phyloP scores from a whole-genome alignment of 2,888 invertebrate species.

The Noctua fimbriata region DNA sequence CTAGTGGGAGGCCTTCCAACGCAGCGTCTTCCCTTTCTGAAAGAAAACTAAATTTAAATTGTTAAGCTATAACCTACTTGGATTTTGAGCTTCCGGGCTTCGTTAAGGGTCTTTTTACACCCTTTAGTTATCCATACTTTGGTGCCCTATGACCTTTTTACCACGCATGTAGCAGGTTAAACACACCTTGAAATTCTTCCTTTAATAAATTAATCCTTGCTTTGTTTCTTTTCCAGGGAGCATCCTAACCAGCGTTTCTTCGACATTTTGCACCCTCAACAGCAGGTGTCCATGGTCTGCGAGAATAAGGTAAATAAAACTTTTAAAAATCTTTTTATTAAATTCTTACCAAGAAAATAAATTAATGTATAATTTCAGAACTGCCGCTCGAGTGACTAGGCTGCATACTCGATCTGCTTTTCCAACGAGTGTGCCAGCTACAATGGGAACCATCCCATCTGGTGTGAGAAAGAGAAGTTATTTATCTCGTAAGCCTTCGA shows the following conservation, averaged over 20 bases:
- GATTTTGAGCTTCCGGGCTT: not conserved
- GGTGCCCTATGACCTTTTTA: not conserved
- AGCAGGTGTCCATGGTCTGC: conserved; percentile 98
- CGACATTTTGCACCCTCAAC: conserved; percentile 97
- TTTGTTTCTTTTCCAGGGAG: conserved; percentile 88
- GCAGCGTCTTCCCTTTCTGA: too few relatives aligned
- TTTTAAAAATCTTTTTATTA: not conserved
- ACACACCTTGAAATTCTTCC: not conserved
- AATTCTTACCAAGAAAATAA: not conserved
- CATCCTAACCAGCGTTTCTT: conserved; percentile 96
- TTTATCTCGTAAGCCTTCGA: not conserved
- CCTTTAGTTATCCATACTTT: not conserved
- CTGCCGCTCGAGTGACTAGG: conserved; percentile 97
- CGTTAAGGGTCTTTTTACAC: not conserved
- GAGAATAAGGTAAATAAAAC: conserved; percentile 94
- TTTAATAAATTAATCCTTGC: not conserved
- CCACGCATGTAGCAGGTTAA: not conserved
- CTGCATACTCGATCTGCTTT: conserved; percentile 98
- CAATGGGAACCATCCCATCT: conserved; percentile 98
- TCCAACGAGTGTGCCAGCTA: conserved; percentile 98
- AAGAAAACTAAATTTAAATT: not conserved
- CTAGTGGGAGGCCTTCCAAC: too few relatives aligned
- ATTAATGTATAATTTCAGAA: conserved; percentile 90
- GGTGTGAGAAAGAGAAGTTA: conserved; percentile 68
- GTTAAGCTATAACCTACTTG: too few relatives aligned